A percentile compares a stretch with the other conserved stretches of the same genome.
phyloP scores from a whole-genome alignment of 2,888 invertebrate species.

The Linnaemya tessellans region DNA sequence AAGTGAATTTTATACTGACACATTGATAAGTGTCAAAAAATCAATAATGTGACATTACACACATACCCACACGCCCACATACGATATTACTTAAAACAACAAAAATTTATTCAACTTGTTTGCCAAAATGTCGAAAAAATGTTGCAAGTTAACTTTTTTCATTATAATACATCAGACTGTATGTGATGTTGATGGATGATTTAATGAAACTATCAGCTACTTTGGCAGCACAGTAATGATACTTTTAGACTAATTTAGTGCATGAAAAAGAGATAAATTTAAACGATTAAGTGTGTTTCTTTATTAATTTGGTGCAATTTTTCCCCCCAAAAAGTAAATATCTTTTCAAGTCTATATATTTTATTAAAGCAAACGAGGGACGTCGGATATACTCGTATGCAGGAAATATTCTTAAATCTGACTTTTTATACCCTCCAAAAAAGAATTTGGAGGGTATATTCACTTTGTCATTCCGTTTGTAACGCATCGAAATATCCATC shows the following conservation, averaged over 20 bases:
- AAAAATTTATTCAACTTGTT: conserved; percentile 32
- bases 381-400: too few relatives aligned
- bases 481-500: too few relatives aligned
- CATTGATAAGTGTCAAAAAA: conserved; percentile 66
- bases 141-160: background rate
- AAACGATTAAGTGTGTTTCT: background rate
- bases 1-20: conserved; percentile 62
- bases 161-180: conserved; percentile 56
- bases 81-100: conserved; percentile 9
- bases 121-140: conserved; percentile 39
- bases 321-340: background rate
- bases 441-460: too few relatives aligned
- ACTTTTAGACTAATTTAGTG: conserved; percentile 44
- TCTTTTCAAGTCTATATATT: too few relatives aligned
- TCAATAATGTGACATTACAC: conserved; percentile 64
- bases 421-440: too few relatives aligned
- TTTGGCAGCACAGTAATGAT: conserved; percentile 58
- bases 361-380: too few relatives aligned
- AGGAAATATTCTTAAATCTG: too few relatives aligned
- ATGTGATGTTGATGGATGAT: conserved; percentile 70
- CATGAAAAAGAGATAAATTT: background rate
- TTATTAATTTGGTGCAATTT: background rate
- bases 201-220: conserved; percentile 64
- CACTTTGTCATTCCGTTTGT: too few relatives aligned
- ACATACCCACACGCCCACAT: background rate